phyloP scores from a whole-genome alignment of 2,797 vertebrate genomes.

The Crocodylus rhombifer region DNA sequence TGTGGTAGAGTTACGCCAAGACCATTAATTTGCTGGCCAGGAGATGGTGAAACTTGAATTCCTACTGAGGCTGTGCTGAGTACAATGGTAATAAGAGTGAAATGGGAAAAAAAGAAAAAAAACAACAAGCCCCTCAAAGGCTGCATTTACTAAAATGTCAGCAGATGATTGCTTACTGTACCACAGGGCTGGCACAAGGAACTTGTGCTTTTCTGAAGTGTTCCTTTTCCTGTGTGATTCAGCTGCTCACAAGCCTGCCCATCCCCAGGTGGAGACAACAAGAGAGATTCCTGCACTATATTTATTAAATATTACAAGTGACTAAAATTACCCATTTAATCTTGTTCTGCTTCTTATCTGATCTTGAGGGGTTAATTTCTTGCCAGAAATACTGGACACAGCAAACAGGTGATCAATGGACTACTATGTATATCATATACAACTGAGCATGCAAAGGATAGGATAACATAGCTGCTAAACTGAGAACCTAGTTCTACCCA shows the following conservation, averaged over 20 bases:
- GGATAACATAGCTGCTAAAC: no score
- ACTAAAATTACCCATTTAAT: no score
- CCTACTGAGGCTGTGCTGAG: background rate
- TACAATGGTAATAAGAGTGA: background rate
- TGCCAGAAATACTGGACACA: no score
- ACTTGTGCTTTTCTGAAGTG: background rate
- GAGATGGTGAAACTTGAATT: background rate
- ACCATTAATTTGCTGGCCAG: background rate
- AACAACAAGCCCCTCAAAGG: background rate
- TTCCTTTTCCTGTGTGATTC: background rate
- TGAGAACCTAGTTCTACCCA: no score
- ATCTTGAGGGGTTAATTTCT: no score
- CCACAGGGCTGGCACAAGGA: background rate
- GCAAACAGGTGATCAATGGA: no score
- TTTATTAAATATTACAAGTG: no score
- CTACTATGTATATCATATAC: no score
- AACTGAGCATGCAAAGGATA: no score
- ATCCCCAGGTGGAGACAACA: background rate
- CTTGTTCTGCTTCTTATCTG: no score
- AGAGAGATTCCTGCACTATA: no score
- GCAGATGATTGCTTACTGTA: background rate
- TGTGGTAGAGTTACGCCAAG: background rate
- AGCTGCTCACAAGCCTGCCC: background rate
- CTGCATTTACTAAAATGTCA: background rate
- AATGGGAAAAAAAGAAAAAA: background rate